Percentiles rank a stretch among this genome's conserved stretches.
Conservation (phyloP, 2,888 invertebrate genomes). For the Zelleria hepariella region DNA sequence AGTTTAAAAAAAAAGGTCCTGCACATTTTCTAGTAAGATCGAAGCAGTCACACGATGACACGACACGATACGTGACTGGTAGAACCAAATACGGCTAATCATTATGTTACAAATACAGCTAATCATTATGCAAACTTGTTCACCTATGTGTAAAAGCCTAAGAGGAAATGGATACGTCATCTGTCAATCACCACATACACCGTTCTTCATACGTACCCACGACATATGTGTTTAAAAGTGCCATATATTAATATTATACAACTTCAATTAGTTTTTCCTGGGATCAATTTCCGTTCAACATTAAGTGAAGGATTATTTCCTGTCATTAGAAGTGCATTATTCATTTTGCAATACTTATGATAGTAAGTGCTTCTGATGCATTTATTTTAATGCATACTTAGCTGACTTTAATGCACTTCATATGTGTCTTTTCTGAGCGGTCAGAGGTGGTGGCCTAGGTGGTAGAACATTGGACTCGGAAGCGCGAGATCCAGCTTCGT, state of each 20-base stretch:
- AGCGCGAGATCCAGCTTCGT: too few relatives aligned
- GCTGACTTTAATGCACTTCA: neutral
- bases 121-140: too few relatives aligned
- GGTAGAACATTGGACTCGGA: too few relatives aligned
- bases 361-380: neutral
- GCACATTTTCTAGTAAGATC: too few relatives aligned
- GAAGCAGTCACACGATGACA: too few relatives aligned
- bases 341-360: neutral
- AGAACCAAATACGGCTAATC: too few relatives aligned
- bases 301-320: neutral
- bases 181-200: neutral
- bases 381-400: neutral
- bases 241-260: neutral
- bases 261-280: neutral
- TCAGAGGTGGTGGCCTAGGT: too few relatives aligned
- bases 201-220: neutral
- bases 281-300: neutral
- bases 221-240: neutral
- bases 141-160: too few relatives aligned
- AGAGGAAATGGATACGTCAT: neutral
- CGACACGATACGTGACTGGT: too few relatives aligned
- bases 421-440: neutral
- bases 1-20: too few relatives aligned
- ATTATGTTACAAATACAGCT: too few relatives aligned
- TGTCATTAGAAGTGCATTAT: constrained; percentile 2